Conservation (phyloP, 2,888 invertebrate species). For the Allolobophora icterica region DNA sequence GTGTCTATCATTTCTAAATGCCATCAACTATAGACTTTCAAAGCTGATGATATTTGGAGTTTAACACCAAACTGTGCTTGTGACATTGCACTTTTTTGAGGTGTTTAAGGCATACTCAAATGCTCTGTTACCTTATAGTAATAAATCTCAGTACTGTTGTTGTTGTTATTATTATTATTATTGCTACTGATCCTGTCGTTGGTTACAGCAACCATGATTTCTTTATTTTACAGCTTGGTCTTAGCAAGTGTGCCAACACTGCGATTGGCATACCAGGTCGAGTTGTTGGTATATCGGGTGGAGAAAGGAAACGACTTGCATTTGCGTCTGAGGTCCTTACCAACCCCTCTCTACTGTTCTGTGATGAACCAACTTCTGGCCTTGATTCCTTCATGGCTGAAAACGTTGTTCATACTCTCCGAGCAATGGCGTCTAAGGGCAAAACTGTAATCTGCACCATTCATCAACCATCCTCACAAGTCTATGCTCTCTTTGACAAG, state of each 20-base stretch:
- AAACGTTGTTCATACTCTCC: conserved; percentile 80
- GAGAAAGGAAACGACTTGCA: conserved; percentile 90
- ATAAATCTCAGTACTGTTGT: not conserved
- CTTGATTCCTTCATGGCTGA: conserved; percentile 96
- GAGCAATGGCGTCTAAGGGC: conserved; percentile 72
- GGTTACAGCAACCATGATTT: not conserved
- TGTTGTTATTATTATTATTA: not conserved
- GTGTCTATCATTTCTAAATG: not conserved
- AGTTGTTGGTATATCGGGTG: conserved; percentile 90
- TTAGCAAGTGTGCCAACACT: conserved; percentile 87
- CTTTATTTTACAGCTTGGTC: conserved; percentile 73
- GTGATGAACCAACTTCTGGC: conserved; percentile 96
- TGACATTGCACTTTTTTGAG: not conserved
- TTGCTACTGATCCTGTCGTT: not conserved
- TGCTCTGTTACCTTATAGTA: not conserved
- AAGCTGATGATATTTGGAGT: not conserved
- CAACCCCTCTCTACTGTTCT: conserved; percentile 91
- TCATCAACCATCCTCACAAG: conserved; percentile 85
- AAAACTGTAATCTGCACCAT: conserved; percentile 91
- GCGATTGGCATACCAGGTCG: conserved; percentile 86
- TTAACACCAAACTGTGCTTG: not conserved
- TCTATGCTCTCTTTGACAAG: conserved; percentile 85
- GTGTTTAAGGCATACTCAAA: not conserved
- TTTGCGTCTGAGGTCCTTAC: conserved; percentile 96
- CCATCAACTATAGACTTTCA: not conserved